phyloP scores from a whole-genome alignment of 2,888 invertebrate species.

The Pteria penguin region DNA sequence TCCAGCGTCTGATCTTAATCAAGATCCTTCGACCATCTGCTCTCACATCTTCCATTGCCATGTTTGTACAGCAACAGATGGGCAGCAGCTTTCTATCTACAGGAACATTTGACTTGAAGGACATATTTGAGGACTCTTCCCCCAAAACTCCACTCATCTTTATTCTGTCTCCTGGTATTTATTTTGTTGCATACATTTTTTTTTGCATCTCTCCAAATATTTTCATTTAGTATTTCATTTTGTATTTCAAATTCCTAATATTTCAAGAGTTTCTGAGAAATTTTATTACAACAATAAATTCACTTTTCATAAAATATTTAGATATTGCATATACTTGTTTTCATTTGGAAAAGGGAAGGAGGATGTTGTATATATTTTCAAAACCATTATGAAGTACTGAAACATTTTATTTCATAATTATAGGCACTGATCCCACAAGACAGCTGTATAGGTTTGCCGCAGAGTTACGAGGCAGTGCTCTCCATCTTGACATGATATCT shows the following conservation, averaged over 20 bases:
- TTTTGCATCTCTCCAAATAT: too few relatives aligned
- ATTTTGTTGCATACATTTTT: too few relatives aligned
- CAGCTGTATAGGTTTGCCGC: conserved; percentile 78
- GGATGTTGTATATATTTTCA: too few relatives aligned
- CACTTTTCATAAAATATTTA: too few relatives aligned
- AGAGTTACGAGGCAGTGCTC: conserved; percentile 76
- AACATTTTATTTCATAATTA: conserved; percentile 4
- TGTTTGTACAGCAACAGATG: conserved; percentile 75
- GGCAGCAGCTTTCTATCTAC: conserved; percentile 74
- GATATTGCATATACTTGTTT: too few relatives aligned
- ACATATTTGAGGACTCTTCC: conserved; percentile 76
- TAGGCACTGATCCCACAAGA: conserved; percentile 78
- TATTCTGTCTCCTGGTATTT: conserved; percentile 77
- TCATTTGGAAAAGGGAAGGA: too few relatives aligned
- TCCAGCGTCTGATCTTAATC: conserved; percentile 77
- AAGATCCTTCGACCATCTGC: conserved; percentile 74
- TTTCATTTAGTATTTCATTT: too few relatives aligned
- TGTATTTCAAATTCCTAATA: too few relatives aligned
- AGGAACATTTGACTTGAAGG: conserved; percentile 77
- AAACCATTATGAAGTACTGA: too few relatives aligned
- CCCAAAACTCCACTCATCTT: conserved; percentile 79
- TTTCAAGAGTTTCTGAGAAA: too few relatives aligned
- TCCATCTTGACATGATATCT: conserved; percentile 80
- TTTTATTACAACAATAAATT: neutral
- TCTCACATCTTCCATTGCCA: conserved; percentile 68